phyloP scores from a whole-genome alignment of 2,888 invertebrate species.

The Acrobasis consociella region DNA sequence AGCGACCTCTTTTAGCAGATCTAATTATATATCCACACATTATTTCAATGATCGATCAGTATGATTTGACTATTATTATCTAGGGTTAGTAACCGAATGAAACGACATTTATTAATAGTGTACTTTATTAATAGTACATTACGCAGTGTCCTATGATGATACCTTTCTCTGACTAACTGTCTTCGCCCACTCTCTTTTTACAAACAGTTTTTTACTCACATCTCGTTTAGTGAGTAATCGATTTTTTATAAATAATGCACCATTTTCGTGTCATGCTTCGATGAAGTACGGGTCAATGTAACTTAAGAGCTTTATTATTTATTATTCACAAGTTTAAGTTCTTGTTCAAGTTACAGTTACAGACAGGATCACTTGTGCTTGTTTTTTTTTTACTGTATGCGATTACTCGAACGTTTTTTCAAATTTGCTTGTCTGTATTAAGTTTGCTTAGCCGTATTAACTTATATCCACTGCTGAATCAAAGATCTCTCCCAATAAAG shows the following conservation, averaged over 20 bases:
- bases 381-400: not conserved
- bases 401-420: too few species aligned
- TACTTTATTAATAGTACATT: conserved; percentile 40
- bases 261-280: conserved; percentile 46
- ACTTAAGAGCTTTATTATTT: conserved; percentile 14
- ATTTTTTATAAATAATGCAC: conserved; percentile 51
- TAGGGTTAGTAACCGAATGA: conserved; percentile 53
- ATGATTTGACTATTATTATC: conserved; percentile 22
- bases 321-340: conserved; percentile 18
- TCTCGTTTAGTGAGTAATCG: conserved; percentile 58
- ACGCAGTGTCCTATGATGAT: conserved; percentile 39
- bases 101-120: conserved; percentile 40
- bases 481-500: too few species aligned
- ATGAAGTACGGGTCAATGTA: conserved; percentile 21
- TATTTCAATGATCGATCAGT: conserved; percentile 16
- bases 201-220: conserved; percentile 35
- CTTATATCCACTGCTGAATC: too few species aligned
- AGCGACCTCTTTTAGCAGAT: conserved; percentile 1
- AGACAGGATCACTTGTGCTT: not conserved
- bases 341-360: conserved; percentile 5
- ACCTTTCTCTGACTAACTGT: conserved; percentile 54
- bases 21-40: not conserved
- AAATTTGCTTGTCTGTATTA: too few species aligned
- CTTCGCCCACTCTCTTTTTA: conserved; percentile 55
- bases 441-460: too few species aligned